Base-by-base conservation (phyloP, 2,888 invertebrate genomes). In the Drosophila leonis region DNA sequence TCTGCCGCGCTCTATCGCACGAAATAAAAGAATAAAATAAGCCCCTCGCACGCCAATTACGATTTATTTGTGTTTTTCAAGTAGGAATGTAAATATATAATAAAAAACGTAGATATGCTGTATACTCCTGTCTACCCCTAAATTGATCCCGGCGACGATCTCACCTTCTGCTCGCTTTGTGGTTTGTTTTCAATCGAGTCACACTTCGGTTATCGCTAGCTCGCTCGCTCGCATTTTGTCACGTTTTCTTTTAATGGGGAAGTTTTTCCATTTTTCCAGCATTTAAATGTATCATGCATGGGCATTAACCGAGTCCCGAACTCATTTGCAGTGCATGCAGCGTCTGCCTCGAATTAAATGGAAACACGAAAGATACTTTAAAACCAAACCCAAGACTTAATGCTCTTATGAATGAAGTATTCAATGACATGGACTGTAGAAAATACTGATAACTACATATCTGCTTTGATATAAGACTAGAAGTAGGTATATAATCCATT, bases 1-100 rank as follows among this genome's bases (percentile, higher is more conserved):
- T 61, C 57, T 60, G 52, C 66, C 60, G 65, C 61, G 66, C 67
- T 63, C 75, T 49, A 41, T 37, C 41, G 51, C 27, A 67, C 59
- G 55, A n/a, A 24, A 46, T 27, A 57, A 27, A 24, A 1, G 27
- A 33, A 44, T 13, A 80, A 72, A 65, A 57, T 59, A 68, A 72
- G 78, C 75, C 88, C 88, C 84, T 82, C 72, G 84, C 62, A 83
- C 87, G 86, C 89, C 86, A 86, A 86, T 86, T 86, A 88, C 86
- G 86, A 88, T 86, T 86, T 86, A 86, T 88, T 88, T 86, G 87
- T 86, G 70, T 75, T 77, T 73, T 24, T 86, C 70, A 86, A 86
- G 88, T 86, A 66, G 62, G 41, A 75, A 78, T 66, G 74, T 86
- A 86, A 83, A 82, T 75, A 54, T 18, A n/a, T 39, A 54, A 39